Percentiles rank a stretch among this genome's conserved stretches.
phyloP scores from a whole-genome alignment of 2,888 invertebrate genomes.

The Beris chalybata region DNA sequence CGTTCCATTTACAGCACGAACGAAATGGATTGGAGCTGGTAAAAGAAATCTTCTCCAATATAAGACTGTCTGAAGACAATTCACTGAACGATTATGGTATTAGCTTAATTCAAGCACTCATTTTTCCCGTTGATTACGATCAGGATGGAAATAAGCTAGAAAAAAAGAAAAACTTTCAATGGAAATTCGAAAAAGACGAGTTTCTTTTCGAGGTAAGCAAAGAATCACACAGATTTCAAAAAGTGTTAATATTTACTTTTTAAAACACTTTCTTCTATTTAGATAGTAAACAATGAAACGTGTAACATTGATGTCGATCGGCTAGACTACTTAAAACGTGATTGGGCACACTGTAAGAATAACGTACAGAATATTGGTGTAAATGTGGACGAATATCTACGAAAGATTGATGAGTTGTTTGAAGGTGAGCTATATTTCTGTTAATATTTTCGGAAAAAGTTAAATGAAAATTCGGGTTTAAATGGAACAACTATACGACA shows the following conservation, averaged over 20 bases:
- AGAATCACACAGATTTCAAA: not conserved
- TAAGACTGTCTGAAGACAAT: slow-evolving; percentile 38
- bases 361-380: slow-evolving; percentile 42
- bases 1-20: slow-evolving; percentile 17
- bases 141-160: slow-evolving; percentile 41
- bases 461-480: too few species aligned
- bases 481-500: too few species aligned
- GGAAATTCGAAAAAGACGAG: slow-evolving; percentile 40
- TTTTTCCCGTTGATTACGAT: slow-evolving; percentile 33
- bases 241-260: not conserved
- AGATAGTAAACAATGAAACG: slow-evolving; percentile 31
- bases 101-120: slow-evolving; percentile 48
- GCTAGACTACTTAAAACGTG: slow-evolving; percentile 68
- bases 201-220: slow-evolving; percentile 50
- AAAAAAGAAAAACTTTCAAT: slow-evolving; percentile 25
- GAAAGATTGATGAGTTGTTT: too few species aligned
- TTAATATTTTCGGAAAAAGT: too few species aligned
- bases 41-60: slow-evolving; percentile 16
- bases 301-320: slow-evolving; percentile 67
- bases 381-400: not conserved
- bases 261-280: slow-evolving; percentile 1
- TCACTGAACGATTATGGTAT: slow-evolving; percentile 44
- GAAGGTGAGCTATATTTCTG: too few species aligned
- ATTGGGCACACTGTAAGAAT: slow-evolving; percentile 49
- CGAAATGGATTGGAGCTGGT: slow-evolving; percentile 38